A percentile compares a stretch with the other conserved stretches of the same genome.
phyloP scores from a whole-genome alignment of 2,113 vertebrate genomes.

The Cryptomyrus ogoouensis region DNA sequence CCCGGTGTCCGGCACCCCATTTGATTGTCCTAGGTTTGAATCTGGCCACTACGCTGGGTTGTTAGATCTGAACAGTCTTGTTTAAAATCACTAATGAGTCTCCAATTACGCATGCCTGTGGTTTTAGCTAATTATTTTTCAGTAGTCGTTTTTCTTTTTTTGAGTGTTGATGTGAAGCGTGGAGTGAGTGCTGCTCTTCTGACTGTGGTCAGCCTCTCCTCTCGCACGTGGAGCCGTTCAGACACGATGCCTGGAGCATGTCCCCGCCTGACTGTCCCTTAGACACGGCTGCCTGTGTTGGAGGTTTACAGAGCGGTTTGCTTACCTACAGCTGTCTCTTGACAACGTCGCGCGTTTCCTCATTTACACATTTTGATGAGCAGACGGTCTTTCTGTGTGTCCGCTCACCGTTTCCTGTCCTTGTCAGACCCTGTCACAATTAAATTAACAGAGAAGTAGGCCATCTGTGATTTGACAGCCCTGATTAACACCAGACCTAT shows the following conservation, averaged over 20 bases:
- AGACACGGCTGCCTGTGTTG: not conserved
- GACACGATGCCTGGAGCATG: not conserved
- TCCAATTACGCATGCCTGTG: not conserved
- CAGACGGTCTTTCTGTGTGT: not conserved
- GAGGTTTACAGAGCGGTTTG: not conserved
- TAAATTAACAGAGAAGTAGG: not conserved
- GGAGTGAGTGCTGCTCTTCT: not conserved
- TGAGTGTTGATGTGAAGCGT: not conserved
- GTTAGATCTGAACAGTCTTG: not conserved
- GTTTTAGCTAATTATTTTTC: constrained; percentile 7
- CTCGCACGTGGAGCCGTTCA: not conserved
- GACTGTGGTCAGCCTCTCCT: not conserved
- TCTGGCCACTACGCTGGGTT: not conserved
- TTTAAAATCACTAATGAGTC: not conserved
- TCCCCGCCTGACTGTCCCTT: not conserved
- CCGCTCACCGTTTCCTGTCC: not conserved
- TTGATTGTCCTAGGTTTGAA: not conserved
- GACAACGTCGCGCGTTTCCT: not conserved
- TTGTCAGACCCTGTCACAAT: not conserved
- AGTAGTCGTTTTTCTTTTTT: not conserved
- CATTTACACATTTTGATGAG: not conserved
- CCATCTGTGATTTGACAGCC: not conserved
- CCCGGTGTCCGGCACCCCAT: not conserved
- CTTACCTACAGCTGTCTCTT: not conserved
- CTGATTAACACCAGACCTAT: not conserved